Base-by-base conservation (phyloP, 2,888 invertebrate genomes). In the Cephus spinipes region DNA sequence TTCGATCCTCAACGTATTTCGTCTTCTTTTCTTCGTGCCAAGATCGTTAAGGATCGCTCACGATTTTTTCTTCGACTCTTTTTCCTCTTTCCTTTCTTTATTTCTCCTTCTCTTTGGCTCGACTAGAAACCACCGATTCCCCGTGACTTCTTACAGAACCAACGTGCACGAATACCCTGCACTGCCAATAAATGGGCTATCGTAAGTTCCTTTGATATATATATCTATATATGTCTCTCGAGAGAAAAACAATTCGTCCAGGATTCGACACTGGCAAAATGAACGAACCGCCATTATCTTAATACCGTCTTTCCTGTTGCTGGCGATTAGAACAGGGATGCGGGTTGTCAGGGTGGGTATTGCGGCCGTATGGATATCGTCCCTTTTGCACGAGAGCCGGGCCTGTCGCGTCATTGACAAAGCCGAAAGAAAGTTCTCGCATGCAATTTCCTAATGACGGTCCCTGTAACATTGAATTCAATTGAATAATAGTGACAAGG, bases 391-490 rank as follows among this genome's bases (percentile, higher is more conserved):
- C 31, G 11, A 71, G 71, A 33, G 33, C 71, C 33, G 71, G 12
- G 71, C 4, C 31, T 30, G 31, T 11, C 31, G 35, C 36, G 6
- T 23, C 23, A 23, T 55, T 23, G 40, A 55, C 40, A 55, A 55
- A 86, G 88, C 89, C 89, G 89, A 91, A 91, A 91, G 91, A 91
- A 91, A 91, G 91, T 91, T 91, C 90, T 90, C 90, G 90, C 88
- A 87, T 88, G 88, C 90, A 91, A 91, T 91, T 91, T 89, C 90
- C 89, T 90, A 91, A 91, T 91, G 86, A 89, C 87, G 86, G 86
- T 55, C 83, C 83, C 80, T 82, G 87, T 90, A 91, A 87, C 90
- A 91, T 91, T 91, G 90, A 91, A 91, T 91, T 91, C 90, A 91
- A 91, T 91, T 91, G 91, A 91, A 91, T 91, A 91, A 91, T 90